Evolutionary conservation across 2,797 vertebrate genomes (phyloP).

Genomic region (Peromyscus melanophrys): DNA sequence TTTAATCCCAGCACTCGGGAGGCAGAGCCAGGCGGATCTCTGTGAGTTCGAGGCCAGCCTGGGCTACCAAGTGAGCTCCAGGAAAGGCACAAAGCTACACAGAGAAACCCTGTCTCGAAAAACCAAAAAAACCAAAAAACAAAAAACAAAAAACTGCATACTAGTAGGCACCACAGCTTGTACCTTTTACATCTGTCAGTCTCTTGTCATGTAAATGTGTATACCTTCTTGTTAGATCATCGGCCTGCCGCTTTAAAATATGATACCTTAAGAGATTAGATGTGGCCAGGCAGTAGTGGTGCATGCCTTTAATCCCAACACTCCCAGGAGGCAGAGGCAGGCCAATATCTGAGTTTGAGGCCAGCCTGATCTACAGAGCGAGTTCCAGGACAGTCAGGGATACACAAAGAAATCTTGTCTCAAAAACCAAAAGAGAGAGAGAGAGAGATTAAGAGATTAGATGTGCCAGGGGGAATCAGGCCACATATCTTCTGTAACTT

Average conservation of each 20-base stretch:
- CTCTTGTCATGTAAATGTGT: neutral
- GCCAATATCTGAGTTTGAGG: neutral
- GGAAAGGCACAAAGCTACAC: too few species aligned
- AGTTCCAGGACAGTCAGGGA: neutral
- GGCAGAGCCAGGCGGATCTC: too few species aligned
- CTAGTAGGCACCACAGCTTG: neutral
- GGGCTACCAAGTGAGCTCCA: too few species aligned
- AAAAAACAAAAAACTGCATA: constrained; percentile 9
- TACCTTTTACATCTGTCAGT: constrained; percentile 31
- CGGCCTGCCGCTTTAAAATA: neutral
- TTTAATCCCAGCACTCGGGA: too few species aligned
- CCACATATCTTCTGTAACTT: neutral
- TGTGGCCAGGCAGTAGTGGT: neutral
- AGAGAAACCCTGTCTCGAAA: too few species aligned
- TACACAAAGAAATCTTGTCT: neutral
- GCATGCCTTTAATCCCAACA: neutral
- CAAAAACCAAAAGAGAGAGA: neutral
- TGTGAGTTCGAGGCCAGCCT: too few species aligned
- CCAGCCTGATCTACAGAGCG: neutral
- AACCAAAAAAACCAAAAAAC: too few species aligned
- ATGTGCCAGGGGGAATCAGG: neutral
- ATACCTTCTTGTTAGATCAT: neutral
- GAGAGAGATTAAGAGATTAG: neutral
- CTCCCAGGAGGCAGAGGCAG: neutral
- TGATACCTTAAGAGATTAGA: neutral